A percentile compares a stretch with the other conserved stretches of the same genome.
These are phyloP conservation scores for Ophion obscuratus DNA, from an alignment of 2,888 invertebrate genomes.

Conservation along the genomic window DNA sequence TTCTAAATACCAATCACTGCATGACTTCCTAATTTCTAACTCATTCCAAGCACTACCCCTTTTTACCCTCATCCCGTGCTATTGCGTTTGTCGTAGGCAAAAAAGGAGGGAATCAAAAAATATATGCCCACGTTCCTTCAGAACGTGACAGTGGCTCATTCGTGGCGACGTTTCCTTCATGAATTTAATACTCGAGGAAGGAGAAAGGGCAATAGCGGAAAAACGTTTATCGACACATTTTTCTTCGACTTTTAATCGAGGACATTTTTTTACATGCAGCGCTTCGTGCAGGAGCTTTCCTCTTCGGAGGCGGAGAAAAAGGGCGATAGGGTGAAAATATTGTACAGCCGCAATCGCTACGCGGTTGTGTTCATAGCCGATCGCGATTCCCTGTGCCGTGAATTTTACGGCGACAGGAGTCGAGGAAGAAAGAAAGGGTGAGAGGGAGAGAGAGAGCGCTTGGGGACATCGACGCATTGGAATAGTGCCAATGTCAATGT, in stretches of 20 bases:
- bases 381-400: slow-evolving; percentile 58
- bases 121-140: no score
- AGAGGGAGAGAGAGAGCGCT: slow-evolving; percentile 52
- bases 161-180: background rate
- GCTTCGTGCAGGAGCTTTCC: background rate
- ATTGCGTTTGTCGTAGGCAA: no score
- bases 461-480: slow-evolving; percentile 66
- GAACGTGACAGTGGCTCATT: no score
- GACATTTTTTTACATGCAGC: slow-evolving; percentile 1
- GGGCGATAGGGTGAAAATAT: background rate
- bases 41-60: no score
- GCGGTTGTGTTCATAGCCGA: slow-evolving; percentile 23
- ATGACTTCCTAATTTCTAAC: no score
- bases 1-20: no score
- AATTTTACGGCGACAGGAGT: slow-evolving; percentile 34
- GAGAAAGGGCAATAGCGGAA: background rate
- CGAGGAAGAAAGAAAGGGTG: slow-evolving; percentile 38
- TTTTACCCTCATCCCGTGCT: no score
- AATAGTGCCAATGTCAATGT: slow-evolving; percentile 76
- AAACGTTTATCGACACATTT: background rate
- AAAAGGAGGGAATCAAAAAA: no score
- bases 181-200: background rate
- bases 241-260: background rate
- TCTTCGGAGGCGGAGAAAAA: background rate
- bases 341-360: background rate